Evolutionary conservation across 1,140 invertebrate genomes (phyloP).

Genomic region (Trichoplusia ni): DNA sequence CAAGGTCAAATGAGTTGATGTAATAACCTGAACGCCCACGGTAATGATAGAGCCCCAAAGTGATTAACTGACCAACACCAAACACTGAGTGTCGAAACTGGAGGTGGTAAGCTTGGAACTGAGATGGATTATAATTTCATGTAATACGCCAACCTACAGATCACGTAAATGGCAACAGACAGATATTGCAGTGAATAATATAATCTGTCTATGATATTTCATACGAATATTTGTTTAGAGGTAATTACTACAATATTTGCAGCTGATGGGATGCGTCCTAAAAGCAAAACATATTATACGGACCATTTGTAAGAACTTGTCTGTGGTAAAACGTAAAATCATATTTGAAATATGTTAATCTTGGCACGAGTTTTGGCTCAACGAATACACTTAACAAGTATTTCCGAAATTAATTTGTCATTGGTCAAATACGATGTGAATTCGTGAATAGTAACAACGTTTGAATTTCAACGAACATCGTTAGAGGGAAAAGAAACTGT

Average conservation of each 20-base stretch:
- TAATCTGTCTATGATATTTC: background rate
- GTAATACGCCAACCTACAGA: background rate
- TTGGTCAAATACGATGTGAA: conserved; percentile 25
- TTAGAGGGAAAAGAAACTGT: too few relatives aligned
- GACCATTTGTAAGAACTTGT: conserved; percentile 18
- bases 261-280: conserved; percentile 5
- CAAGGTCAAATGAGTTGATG: conserved; percentile 9
- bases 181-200: too few relatives aligned
- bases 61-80: too few relatives aligned
- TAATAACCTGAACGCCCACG: conserved; percentile 12
- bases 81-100: conserved; percentile 38
- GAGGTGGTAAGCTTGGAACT: conserved; percentile 29
- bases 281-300: conserved; percentile 14
- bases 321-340: conserved; percentile 12
- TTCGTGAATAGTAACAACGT: too few relatives aligned
- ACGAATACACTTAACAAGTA: conserved; percentile 43
- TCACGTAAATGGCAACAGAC: too few relatives aligned
- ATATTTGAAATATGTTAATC: conserved; percentile 32
- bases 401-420: conserved; percentile 48
- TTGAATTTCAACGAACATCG: too few relatives aligned
- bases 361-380: conserved; percentile 46
- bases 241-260: background rate
- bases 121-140: background rate
- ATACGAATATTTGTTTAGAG: background rate
- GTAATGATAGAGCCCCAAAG: background rate